These are phyloP conservation scores for Oegoconia quadripuncta DNA, from an alignment of 2,888 invertebrate genomes.

Conservation along the genomic window DNA sequence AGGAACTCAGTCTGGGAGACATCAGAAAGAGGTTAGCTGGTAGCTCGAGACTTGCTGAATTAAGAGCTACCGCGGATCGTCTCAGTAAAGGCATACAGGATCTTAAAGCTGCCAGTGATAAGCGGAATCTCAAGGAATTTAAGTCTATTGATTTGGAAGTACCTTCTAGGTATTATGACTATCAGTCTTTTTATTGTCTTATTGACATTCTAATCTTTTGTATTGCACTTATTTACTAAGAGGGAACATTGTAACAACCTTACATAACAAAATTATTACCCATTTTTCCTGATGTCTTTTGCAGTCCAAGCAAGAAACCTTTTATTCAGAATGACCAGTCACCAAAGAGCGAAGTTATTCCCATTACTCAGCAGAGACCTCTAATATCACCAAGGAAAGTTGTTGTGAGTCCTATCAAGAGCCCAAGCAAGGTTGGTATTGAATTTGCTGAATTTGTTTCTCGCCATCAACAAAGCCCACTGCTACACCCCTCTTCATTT, in stretches of 20 bases:
- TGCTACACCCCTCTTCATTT: too few relatives aligned
- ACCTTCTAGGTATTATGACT: constrained; percentile 79
- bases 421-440: constrained; percentile 77
- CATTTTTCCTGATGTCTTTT: constrained; percentile 37
- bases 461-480: too few relatives aligned
- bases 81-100: constrained; percentile 82
- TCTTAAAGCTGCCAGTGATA: constrained; percentile 71
- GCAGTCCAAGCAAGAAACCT: constrained; percentile 82
- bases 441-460: background rate
- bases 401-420: constrained; percentile 80
- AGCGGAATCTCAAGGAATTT: constrained; percentile 82
- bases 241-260: too few relatives aligned
- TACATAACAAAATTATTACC: too few relatives aligned
- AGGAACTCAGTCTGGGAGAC: constrained; percentile 84
- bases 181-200: background rate
- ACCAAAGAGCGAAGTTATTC: constrained; percentile 76
- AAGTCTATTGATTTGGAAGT: constrained; percentile 88
- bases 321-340: constrained; percentile 48
- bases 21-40: constrained; percentile 83
- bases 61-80: constrained; percentile 83
- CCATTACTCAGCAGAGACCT: constrained; percentile 57
- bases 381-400: constrained; percentile 82
- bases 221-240: too few relatives aligned
- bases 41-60: constrained; percentile 84
- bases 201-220: too few relatives aligned